Evolutionary conservation across 2,797 vertebrate species (phyloP).

Genomic region (Decapterus maruadsi): DNA sequence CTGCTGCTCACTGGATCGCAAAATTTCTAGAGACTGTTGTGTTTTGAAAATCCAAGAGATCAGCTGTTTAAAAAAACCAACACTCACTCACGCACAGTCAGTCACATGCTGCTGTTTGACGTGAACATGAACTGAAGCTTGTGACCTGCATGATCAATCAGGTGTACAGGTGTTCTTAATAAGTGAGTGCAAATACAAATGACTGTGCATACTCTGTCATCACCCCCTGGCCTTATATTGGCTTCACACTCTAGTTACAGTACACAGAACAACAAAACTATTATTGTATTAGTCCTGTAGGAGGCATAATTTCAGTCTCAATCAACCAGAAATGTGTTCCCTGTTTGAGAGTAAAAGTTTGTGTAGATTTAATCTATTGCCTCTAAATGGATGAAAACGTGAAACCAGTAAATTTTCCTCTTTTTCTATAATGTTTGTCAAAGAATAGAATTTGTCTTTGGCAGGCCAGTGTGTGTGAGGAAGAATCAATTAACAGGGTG

Average conservation of each 20-base stretch:
- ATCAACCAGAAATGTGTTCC: neutral
- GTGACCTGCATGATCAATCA: neutral
- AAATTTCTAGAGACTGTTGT: too few relatives aligned
- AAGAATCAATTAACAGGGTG: too few relatives aligned
- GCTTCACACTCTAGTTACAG: too few relatives aligned
- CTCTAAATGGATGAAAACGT: neutral
- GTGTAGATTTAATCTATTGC: neutral
- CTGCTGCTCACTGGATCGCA: too few relatives aligned
- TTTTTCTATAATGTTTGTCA: too few relatives aligned
- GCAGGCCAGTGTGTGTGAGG: too few relatives aligned
- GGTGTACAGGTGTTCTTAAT: neutral
- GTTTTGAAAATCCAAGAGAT: too few relatives aligned
- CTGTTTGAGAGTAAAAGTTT: neutral
- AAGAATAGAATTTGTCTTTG: too few relatives aligned
- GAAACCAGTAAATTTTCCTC: too few relatives aligned
- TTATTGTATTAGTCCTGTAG: neutral
- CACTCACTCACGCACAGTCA: too few relatives aligned
- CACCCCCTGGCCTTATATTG: neutral
- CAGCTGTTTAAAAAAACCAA: too few relatives aligned
- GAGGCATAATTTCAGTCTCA: neutral
- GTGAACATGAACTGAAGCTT: too few relatives aligned
- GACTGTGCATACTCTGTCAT: neutral
- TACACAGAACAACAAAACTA: neutral
- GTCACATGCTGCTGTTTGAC: neutral
- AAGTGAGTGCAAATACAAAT: neutral